Conservation (phyloP, 2,888 invertebrate species). For the Phoenoteleia sp. region DNA sequence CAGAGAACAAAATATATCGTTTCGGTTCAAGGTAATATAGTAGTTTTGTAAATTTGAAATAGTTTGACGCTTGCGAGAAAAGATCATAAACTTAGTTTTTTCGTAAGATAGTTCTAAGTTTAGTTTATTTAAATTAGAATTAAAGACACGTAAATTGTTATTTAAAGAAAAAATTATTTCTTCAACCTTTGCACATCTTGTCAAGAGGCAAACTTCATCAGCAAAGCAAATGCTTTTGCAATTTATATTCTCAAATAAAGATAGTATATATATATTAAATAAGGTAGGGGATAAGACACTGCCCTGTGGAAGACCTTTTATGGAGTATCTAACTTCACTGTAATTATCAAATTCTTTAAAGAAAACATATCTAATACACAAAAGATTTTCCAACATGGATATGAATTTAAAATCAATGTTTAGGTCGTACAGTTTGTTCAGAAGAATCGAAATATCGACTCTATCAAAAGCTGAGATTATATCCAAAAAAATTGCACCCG, state of each 20-base stretch:
- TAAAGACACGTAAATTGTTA: not conserved
- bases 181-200: no score
- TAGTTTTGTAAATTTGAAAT: no score
- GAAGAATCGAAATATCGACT: not conserved
- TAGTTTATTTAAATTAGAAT: not conserved
- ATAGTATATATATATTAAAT: slow-evolving; percentile 7
- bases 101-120: not conserved
- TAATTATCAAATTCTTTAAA: not conserved
- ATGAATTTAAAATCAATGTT: not conserved
- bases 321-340: not conserved
- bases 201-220: not conserved
- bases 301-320: not conserved
- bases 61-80: no score
- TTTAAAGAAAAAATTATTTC: not conserved
- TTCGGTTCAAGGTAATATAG: no score
- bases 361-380: not conserved
- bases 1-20: no score
- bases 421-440: not conserved
- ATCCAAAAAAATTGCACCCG: slow-evolving; percentile 3
- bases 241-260: not conserved
- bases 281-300: slow-evolving; percentile 8
- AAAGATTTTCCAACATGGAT: not conserved
- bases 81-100: not conserved
- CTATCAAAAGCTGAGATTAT: slow-evolving; percentile 2
- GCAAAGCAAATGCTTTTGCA: not conserved